These are phyloP conservation scores for Chrysomallon squamiferum DNA, from an alignment of 1,140 invertebrate species.

Conservation along the genomic window DNA sequence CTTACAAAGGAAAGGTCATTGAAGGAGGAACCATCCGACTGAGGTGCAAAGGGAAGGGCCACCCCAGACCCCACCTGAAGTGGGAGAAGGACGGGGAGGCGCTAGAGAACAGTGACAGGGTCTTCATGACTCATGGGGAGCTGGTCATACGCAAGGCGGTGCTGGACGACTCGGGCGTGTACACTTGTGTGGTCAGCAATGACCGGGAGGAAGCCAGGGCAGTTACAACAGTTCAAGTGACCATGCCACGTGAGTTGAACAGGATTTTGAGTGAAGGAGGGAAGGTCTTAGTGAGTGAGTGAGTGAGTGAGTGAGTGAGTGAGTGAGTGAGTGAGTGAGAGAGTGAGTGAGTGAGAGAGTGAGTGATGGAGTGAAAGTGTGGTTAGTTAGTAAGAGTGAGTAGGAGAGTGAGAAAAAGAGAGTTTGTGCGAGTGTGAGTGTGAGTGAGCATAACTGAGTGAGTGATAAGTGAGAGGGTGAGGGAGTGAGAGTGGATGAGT, in stretches of 20 bases:
- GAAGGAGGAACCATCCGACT: slow-evolving; percentile 40
- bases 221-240: slow-evolving; percentile 36
- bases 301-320: no score
- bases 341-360: no score
- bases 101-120: slow-evolving; percentile 13
- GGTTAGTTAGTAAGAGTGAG: no score
- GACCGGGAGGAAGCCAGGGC: slow-evolving; percentile 18
- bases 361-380: no score
- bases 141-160: slow-evolving; percentile 27
- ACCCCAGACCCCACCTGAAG: slow-evolving; percentile 28
- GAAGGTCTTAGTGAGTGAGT: no score
- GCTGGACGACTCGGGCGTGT: slow-evolving; percentile 41
- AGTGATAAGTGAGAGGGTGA: no score
- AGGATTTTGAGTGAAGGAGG: no score
- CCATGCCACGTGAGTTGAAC: slow-evolving; percentile 26
- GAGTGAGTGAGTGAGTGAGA: no score
- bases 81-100: slow-evolving; percentile 37
- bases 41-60: slow-evolving; percentile 35
- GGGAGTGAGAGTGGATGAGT: no score
- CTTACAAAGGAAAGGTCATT: slow-evolving; percentile 20
- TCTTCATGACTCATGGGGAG: slow-evolving; percentile 26
- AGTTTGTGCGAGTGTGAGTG: no score
- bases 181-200: slow-evolving; percentile 39
- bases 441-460: no score
- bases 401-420: no score